These are phyloP conservation scores for Rotaria socialis DNA, from an alignment of 2,888 invertebrate species.

Conservation along the genomic window DNA sequence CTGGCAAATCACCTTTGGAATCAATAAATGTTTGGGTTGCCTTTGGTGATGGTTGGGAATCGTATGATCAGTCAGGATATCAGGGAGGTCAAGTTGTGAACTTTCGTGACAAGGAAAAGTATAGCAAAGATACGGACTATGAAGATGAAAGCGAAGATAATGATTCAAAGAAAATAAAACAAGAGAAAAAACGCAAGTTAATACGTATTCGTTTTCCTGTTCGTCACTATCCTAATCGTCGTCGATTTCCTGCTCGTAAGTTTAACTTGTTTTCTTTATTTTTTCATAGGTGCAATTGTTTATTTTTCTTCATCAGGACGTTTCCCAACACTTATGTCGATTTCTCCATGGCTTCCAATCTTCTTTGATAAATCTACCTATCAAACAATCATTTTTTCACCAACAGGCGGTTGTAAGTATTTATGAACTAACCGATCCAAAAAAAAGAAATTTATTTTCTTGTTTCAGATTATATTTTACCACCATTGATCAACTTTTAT, in stretches of 20 bases:
- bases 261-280: not conserved
- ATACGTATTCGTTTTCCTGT: not conserved
- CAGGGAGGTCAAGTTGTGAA: not conserved
- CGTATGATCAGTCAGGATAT: not conserved
- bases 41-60: not conserved
- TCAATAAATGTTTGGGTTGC: not conserved
- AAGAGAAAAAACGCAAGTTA: not conserved
- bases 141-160: not conserved
- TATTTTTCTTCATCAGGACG: not conserved
- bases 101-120: not conserved
- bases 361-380: not conserved
- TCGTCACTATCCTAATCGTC: not conserved
- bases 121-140: not conserved
- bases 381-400: conserved; percentile 21
- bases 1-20: not conserved
- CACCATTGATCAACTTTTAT: conserved; percentile 1
- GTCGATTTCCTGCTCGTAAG: not conserved
- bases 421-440: not conserved
- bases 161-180: not conserved
- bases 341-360: not conserved
- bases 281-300: not conserved
- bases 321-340: not conserved
- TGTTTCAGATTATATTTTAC: not conserved
- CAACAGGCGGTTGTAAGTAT: not conserved
- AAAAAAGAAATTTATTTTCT: no score